phyloP scores from a whole-genome alignment of 2,888 invertebrate species.

The Rotaria macrura region DNA sequence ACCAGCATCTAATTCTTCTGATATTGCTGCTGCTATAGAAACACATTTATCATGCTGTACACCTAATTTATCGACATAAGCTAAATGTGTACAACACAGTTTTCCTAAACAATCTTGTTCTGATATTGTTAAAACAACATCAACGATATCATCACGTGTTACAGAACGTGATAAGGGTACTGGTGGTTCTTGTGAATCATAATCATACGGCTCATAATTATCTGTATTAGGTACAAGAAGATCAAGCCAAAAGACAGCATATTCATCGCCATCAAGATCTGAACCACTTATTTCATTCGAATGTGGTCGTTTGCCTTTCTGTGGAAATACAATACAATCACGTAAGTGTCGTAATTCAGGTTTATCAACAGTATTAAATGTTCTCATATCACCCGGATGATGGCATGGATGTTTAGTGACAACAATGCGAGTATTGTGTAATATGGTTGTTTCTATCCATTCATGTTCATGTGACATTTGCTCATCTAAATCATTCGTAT shows the following conservation, averaged over 20 bases:
- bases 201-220: not conserved
- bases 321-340: not conserved
- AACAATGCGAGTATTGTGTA: not conserved
- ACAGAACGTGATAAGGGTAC: not conserved
- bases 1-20: constrained; percentile 1
- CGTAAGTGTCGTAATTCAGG: constrained; percentile 1
- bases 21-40: not conserved
- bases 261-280: constrained; percentile 13
- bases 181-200: not conserved
- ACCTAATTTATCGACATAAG: constrained; percentile 9
- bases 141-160: constrained; percentile 13
- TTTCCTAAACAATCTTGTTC: constrained; percentile 19
- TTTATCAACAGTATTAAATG: constrained; percentile 1
- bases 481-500: not conserved
- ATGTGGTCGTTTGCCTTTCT: not conserved
- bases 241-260: constrained; percentile 6
- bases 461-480: not conserved
- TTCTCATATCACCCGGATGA: constrained; percentile 7
- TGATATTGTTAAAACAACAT: not conserved
- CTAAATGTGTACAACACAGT: constrained; percentile 17
- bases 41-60: not conserved
- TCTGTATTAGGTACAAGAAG: not conserved
- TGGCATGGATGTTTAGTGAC: constrained; percentile 4
- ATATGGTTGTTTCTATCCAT: not conserved
- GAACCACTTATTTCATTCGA: constrained; percentile 12